A percentile compares a stretch with the other conserved stretches of the same genome.
Conservation (phyloP, 2,888 invertebrate genomes). For the Heliconius hortense region DNA sequence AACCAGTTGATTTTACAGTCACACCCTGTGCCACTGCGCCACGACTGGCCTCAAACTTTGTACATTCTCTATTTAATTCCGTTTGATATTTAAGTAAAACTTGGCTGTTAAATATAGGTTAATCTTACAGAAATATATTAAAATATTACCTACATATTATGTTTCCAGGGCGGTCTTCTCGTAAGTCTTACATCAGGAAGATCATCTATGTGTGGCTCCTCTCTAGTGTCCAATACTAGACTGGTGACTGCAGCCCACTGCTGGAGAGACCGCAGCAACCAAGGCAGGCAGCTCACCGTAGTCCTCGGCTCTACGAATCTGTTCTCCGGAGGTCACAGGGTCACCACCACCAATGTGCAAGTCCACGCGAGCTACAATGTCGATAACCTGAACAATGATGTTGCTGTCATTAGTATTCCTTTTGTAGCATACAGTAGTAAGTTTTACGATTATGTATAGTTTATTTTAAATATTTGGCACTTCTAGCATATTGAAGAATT, state of each 20-base stretch:
- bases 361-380: conserved; percentile 49
- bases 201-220: conserved; percentile 52
- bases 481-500: too few species aligned
- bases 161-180: conserved; percentile 50
- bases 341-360: conserved; percentile 46
- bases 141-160: background rate
- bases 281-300: conserved; percentile 49
- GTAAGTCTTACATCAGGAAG: conserved; percentile 45
- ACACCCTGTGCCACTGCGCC: too few species aligned
- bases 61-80: too few species aligned
- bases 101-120: too few species aligned
- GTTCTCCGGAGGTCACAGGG: conserved; percentile 49
- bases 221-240: conserved; percentile 48
- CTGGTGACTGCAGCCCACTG: conserved; percentile 54
- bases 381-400: conserved; percentile 48
- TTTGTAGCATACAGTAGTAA: conserved; percentile 47
- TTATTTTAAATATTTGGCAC: background rate
- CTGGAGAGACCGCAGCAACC: conserved; percentile 48
- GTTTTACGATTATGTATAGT: conserved; percentile 28
- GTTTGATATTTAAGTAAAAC: too few species aligned
- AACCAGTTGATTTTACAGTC: too few species aligned
- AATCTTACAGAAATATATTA: too few species aligned
- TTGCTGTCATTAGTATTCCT: conserved; percentile 49
- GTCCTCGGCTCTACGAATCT: conserved; percentile 49
- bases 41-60: too few species aligned